Evolutionary conservation across 2,888 invertebrate genomes (phyloP), one percentile per base, ranked within the genome.

Genomic region (Fabriciana adippe): DNA sequence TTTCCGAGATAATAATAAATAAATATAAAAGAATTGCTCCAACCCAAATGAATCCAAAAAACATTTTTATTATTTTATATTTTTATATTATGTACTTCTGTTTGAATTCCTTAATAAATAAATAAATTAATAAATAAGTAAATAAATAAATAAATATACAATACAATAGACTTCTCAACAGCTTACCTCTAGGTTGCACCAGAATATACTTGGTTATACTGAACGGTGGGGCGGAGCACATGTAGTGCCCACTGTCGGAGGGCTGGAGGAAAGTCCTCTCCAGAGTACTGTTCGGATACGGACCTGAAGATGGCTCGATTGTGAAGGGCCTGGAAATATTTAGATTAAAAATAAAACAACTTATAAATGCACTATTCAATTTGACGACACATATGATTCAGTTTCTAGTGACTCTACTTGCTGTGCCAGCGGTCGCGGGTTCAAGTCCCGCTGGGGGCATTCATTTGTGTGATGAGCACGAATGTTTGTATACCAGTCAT

Each of bases 141-240:
- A 47, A 8, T 21, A 47, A 18, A 18, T 18, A 18, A 47, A 8
- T 21, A 47, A 6, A 6, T 47, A 41, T 14, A 6, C 6, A 6
- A 31, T 6, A 45, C 2, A 3, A 56, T 6, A 41, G 8, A 14
- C 11, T 5, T 26, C n/a, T 26, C 26, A 11, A 6, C 35, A 16
- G 31, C 79, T 74, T 15, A 89, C 90, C 85, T 65, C 60, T 78
- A 0, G 77, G 75, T 75, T 92, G 92, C 66, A 92, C 91, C 3
- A 91, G 75, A 18, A 92, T 81, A 45, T 86, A 90, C 76, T 92
- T 92, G 73, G 84, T 86, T 70, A 82, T 82, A 57, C 90, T 90
- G 81, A 83, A 88, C 0, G 91, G 91, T 0, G 90, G 90, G 0
- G 86, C 83, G 0, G 90, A 89, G 70, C 92, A 92, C 79, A 92